Conservation (phyloP, 2,888 invertebrate genomes). For the Operophtera brumata region DNA sequence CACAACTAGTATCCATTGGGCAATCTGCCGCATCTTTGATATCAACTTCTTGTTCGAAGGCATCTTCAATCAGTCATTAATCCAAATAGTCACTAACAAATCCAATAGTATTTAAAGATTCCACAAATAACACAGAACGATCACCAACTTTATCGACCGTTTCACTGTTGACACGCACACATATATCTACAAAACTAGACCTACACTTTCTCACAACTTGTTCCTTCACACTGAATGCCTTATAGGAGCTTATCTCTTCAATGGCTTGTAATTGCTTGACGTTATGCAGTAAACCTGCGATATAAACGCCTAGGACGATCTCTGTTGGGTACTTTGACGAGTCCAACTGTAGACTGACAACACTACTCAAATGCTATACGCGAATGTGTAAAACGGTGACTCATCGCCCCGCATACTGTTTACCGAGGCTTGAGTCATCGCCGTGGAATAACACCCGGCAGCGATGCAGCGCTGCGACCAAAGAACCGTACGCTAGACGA, state of each 20-base stretch:
- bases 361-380: conserved; percentile 79
- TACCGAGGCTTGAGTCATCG: conserved; percentile 81
- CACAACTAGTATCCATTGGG: conserved; percentile 72
- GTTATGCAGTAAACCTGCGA: conserved; percentile 71
- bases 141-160: conserved; percentile 75
- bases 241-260: conserved; percentile 56
- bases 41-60: conserved; percentile 75
- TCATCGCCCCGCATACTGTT: conserved; percentile 82
- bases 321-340: conserved; percentile 67
- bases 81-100: conserved; percentile 48
- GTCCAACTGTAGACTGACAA: conserved; percentile 79
- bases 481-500: conserved; percentile 40
- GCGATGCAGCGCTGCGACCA: conserved; percentile 66
- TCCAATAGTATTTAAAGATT: conserved; percentile 59
- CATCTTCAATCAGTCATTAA: conserved; percentile 58
- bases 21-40: conserved; percentile 71
- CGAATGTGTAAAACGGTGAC: conserved; percentile 81
- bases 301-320: conserved; percentile 71
- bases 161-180: conserved; percentile 77
- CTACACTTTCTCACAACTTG: conserved; percentile 75
- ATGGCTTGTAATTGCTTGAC: conserved; percentile 57
- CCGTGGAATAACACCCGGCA: conserved; percentile 53
- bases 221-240: conserved; percentile 58
- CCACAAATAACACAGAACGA: conserved; percentile 72
- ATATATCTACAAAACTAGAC: conserved; percentile 60